phyloP scores from a whole-genome alignment of 2,113 vertebrate species.

The Neotoma lepida region DNA sequence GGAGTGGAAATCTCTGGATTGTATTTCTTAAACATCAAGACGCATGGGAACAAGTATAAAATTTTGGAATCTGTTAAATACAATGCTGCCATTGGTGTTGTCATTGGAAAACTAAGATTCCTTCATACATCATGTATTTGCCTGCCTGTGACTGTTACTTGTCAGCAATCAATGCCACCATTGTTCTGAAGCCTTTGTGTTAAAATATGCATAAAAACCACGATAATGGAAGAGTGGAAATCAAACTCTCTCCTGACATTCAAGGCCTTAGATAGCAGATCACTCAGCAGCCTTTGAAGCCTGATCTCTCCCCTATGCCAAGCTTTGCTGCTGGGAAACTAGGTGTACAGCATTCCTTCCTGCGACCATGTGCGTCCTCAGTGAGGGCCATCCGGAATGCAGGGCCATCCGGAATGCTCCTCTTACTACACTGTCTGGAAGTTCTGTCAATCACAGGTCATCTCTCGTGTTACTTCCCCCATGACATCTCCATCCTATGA shows the following conservation, averaged over 20 bases:
- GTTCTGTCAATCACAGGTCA: neutral
- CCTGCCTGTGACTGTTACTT: constrained; percentile 10
- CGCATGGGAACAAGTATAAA: neutral
- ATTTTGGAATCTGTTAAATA: neutral
- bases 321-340: constrained; percentile 12
- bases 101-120: constrained; percentile 46
- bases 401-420: neutral
- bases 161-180: constrained; percentile 34
- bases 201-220: constrained; percentile 40
- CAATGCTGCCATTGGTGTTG: neutral
- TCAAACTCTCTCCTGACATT: constrained; percentile 29
- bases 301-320: neutral
- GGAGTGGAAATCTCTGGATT: constrained; percentile 12
- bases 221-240: constrained; percentile 5
- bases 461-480: neutral
- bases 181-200: constrained; percentile 43
- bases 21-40: constrained; percentile 28
- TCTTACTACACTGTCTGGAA: neutral
- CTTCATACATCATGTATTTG: constrained; percentile 33
- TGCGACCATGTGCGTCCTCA: neutral
- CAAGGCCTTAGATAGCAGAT: neutral
- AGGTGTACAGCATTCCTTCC: neutral
- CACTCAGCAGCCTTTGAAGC: neutral
- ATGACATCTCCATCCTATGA: neutral
- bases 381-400: neutral